These are phyloP conservation scores for Leptarthrus brevirostris DNA, from an alignment of 2,888 invertebrate species.

Conservation along the genomic window DNA sequence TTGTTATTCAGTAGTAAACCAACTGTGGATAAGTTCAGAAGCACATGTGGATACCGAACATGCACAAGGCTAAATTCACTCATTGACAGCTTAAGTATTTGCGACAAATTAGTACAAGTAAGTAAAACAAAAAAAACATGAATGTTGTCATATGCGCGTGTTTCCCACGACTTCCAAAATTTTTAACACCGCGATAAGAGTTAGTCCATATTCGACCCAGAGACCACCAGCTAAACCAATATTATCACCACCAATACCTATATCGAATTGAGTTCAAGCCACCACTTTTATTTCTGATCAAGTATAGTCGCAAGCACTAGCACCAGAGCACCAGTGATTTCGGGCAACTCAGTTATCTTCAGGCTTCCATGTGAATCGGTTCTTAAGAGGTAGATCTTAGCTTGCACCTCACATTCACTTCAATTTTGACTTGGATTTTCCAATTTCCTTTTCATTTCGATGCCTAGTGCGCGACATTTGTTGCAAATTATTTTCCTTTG, in stretches of 20 bases:
- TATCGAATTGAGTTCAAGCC: constrained; percentile 21
- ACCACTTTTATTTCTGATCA: constrained; percentile 36
- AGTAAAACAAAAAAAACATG: background rate
- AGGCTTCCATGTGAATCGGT: constrained; percentile 63
- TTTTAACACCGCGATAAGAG: constrained; percentile 3
- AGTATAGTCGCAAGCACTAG: background rate
- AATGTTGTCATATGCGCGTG: constrained; percentile 18
- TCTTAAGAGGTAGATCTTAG: constrained; percentile 44
- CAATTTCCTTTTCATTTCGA: constrained; percentile 3
- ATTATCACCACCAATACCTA: constrained; percentile 26
- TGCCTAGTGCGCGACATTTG: background rate
- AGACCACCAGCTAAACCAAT: background rate
- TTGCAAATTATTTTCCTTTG: constrained; percentile 10
- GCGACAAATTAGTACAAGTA: background rate
- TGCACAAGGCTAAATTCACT: too few relatives aligned
- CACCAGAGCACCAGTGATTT: constrained; percentile 45
- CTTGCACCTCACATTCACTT: constrained; percentile 1
- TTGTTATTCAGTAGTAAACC: too few relatives aligned
- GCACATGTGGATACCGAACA: too few relatives aligned
- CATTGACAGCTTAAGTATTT: background rate
- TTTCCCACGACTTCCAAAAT: constrained; percentile 24
- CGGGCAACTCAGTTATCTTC: constrained; percentile 64
- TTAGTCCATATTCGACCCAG: background rate
- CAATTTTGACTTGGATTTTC: constrained; percentile 1
- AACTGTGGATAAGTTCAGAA: too few relatives aligned